Conservation (phyloP, 2,797 vertebrate species). For the Macrochelys suwanniensis region DNA sequence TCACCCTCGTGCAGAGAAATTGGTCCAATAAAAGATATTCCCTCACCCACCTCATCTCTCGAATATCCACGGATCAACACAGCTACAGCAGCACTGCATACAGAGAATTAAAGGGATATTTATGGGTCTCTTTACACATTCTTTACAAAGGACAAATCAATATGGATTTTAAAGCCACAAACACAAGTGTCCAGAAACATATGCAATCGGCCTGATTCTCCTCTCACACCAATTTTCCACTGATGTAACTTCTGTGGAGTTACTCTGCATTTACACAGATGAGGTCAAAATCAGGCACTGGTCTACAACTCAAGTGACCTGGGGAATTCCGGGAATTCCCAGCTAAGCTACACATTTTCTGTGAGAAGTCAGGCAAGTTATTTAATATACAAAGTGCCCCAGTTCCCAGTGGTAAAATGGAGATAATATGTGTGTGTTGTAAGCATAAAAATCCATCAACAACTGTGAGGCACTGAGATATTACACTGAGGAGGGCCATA, state of each 20-base stretch:
- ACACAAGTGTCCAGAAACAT: neutral
- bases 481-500: conserved; percentile 22
- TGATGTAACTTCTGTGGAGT: neutral
- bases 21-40: too few relatives aligned
- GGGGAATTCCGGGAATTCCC: neutral
- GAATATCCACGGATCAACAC: too few relatives aligned
- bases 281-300: neutral
- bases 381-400: rapidly evolving
- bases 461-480: neutral
- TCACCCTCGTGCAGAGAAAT: too few relatives aligned
- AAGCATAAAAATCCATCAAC: conserved; percentile 8
- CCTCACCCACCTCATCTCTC: too few relatives aligned
- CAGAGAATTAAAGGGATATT: neutral
- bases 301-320: neutral
- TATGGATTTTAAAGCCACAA: neutral
- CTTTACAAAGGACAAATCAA: neutral
- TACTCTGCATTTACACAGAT: rapidly evolving
- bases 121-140: neutral
- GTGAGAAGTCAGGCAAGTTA: conserved; percentile 13
- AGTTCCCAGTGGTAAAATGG: neutral
- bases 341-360: conserved; percentile 41
- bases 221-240: neutral
- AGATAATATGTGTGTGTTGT: conserved; percentile 17
- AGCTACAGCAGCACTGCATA: too few relatives aligned
- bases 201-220: rapidly evolving